Base-by-base conservation (phyloP, 1,140 invertebrate species). In the Apolygus lucorum region DNA sequence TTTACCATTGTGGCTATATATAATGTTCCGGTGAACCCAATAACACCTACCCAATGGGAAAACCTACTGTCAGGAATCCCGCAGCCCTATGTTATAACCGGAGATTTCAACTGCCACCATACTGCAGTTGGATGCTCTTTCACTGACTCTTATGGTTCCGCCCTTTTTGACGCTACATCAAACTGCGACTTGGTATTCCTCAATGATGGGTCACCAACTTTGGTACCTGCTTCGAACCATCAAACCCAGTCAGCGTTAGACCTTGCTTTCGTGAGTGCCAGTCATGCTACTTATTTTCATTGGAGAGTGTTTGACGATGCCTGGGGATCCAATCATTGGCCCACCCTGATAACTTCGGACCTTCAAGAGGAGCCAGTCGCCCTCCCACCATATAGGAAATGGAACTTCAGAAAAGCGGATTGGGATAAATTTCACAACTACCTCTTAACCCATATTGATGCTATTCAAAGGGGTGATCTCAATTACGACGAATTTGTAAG, bases 81-180 rank as follows among this genome's bases (percentile, higher is more conserved):
- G n/a, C 2, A 24, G 25, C 52, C 52, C 25, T 24, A 21, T 14
- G 25, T 54, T 21, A 21, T 54, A 24, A 24, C 52, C n/a, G 52
- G 52, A 54, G 52, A 54, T 54, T 54, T 54, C 25, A 54, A 54
- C 25, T n/a, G n/a, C 25, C 52, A 54, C 52, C n/a, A 54, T 24
- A 24, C 25, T n/a, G 52, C 25, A 1, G n/a, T 54, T 24, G 52
- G 52, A 24, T 54, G n/a, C n/a, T n/a, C n/a, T 24, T 54, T n/a
- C n/a, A 54, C 52, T 1, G 52, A 54, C 14, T 21, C n/a, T 21
- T 21, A 54, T 21, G 52, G 52, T 14, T 21, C n/a, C n/a, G 25
- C 2, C 25, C 14, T 54, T 21, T 2, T 21, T 54, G 52, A 54
- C n/a, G 52, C 52, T 54, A 2, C 25, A 24, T n/a, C n/a, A n/a